phyloP scores from a whole-genome alignment of 2,888 invertebrate genomes.

The Dione juno region DNA sequence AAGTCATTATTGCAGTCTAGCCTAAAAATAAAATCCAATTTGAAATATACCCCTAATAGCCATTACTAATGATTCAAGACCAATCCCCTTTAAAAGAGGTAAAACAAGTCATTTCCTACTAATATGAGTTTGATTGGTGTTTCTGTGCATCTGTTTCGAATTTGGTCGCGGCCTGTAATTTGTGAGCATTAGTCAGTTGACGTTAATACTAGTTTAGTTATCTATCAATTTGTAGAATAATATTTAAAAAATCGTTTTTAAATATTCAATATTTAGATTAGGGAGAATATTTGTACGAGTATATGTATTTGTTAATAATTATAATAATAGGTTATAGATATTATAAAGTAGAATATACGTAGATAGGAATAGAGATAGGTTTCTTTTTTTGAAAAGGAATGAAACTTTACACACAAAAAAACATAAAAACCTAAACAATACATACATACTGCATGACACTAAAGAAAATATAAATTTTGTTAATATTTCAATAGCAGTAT shows the following conservation, averaged over 20 bases:
- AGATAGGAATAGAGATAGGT: too few species aligned
- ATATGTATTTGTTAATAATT: too few species aligned
- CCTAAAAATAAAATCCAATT: slow-evolving; percentile 5
- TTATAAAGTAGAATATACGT: too few species aligned
- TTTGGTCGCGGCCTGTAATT: slow-evolving; percentile 52
- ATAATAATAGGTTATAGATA: too few species aligned
- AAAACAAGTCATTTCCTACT: slow-evolving; percentile 44
- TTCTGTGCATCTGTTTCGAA: slow-evolving; percentile 55
- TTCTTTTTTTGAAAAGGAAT: too few species aligned
- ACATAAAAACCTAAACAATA: too few species aligned
- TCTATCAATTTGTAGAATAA: slow-evolving; percentile 19
- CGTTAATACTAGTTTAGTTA: slow-evolving; percentile 23
- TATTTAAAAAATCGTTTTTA: slow-evolving; percentile 10
- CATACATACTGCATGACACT: too few species aligned
- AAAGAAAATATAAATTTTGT: too few species aligned
- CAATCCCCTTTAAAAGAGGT: slow-evolving; percentile 39
- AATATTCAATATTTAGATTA: not conserved
- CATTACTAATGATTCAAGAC: slow-evolving; percentile 39
- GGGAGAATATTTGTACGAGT: too few species aligned
- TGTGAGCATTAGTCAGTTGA: slow-evolving; percentile 48
- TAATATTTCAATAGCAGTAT: too few species aligned
- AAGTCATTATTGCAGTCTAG: not conserved
- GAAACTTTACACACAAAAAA: too few species aligned
- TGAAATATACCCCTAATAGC: slow-evolving; percentile 27
- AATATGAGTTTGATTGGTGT: slow-evolving; percentile 59